These are phyloP conservation scores for Hybognathus amarus DNA, from an alignment of 2,797 vertebrate species.

Conservation along the genomic window DNA sequence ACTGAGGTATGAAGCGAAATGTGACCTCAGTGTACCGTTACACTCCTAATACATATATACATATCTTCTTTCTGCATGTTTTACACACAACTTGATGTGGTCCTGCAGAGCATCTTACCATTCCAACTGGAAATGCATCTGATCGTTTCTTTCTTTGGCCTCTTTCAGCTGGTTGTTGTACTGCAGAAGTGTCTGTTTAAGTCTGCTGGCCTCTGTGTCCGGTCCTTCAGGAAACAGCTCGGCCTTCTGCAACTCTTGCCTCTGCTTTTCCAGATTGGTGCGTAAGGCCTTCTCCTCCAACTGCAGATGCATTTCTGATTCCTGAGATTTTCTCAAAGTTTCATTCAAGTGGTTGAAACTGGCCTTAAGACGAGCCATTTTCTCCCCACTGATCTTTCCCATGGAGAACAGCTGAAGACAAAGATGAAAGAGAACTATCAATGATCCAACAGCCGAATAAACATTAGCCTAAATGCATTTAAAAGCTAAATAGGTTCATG, in stretches of 20 bases:
- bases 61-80: neutral
- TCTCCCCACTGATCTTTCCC: slow-evolving; percentile 78
- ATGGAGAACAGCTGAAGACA: slow-evolving; percentile 73
- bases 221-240: slow-evolving; percentile 80
- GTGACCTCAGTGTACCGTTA: no score
- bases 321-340: slow-evolving; percentile 80
- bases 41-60: neutral
- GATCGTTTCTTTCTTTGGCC: slow-evolving; percentile 80
- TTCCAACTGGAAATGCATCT: slow-evolving; percentile 79
- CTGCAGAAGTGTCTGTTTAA: slow-evolving; percentile 86
- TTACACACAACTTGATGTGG: neutral
- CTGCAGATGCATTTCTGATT: slow-evolving; percentile 83
- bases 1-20: no score
- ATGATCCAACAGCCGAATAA: slow-evolving; percentile 1
- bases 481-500: slow-evolving; percentile 3
- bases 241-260: slow-evolving; percentile 74
- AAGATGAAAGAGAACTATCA: slow-evolving; percentile 7
- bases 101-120: slow-evolving; percentile 78
- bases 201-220: slow-evolving; percentile 80
- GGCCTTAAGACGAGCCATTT: slow-evolving; percentile 77
- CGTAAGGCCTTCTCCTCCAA: slow-evolving; percentile 80
- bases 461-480: neutral
- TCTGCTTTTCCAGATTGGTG: slow-evolving; percentile 78
- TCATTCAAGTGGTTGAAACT: slow-evolving; percentile 78
- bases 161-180: slow-evolving; percentile 82